These are phyloP conservation scores for Harpegnathos saltator DNA, from an alignment of 1,140 invertebrate genomes.

Conservation along the genomic window DNA sequence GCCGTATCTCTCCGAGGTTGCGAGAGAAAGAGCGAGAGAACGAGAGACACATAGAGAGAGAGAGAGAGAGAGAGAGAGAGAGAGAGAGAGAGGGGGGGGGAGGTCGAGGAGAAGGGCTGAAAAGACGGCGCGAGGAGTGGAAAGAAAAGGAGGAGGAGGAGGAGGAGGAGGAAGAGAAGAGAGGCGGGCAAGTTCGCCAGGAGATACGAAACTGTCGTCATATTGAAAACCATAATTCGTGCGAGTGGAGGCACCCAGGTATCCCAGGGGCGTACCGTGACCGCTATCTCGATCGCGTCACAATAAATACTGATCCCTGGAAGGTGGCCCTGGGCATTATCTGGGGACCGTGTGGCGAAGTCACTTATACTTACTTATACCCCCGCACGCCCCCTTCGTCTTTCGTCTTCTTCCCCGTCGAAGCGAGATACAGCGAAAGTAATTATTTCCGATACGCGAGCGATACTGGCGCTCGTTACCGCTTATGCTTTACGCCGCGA, in stretches of 20 bases:
- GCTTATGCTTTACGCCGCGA: slow-evolving; percentile 79
- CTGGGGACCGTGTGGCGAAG: slow-evolving; percentile 78
- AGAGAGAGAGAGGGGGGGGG: slow-evolving; percentile 35
- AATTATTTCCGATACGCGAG: slow-evolving; percentile 83
- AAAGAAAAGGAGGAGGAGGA: neutral
- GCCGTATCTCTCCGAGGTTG: slow-evolving; percentile 74
- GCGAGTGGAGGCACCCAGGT: slow-evolving; percentile 70
- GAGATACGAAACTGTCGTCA: slow-evolving; percentile 83
- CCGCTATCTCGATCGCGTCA: slow-evolving; percentile 85
- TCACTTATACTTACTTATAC: slow-evolving; percentile 84
- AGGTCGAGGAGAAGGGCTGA: neutral
- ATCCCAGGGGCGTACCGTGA: slow-evolving; percentile 77
- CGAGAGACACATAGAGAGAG: slow-evolving; percentile 19
- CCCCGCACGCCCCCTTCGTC: slow-evolving; percentile 32
- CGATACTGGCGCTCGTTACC: slow-evolving; percentile 69
- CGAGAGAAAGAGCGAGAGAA: slow-evolving; percentile 37
- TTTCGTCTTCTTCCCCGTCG: slow-evolving; percentile 38
- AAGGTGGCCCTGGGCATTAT: slow-evolving; percentile 82
- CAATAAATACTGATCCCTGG: slow-evolving; percentile 86
- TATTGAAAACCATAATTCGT: slow-evolving; percentile 86
- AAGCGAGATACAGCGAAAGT: slow-evolving; percentile 80
- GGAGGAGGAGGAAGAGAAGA: slow-evolving; percentile 15
- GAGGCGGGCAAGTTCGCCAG: slow-evolving; percentile 60
- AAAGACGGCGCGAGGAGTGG: too few relatives aligned
- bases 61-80: slow-evolving; percentile 17